Conservation (phyloP, 30 jellyfish, hydroid and myxozoan species). For the Aurelia sp. region DNA sequence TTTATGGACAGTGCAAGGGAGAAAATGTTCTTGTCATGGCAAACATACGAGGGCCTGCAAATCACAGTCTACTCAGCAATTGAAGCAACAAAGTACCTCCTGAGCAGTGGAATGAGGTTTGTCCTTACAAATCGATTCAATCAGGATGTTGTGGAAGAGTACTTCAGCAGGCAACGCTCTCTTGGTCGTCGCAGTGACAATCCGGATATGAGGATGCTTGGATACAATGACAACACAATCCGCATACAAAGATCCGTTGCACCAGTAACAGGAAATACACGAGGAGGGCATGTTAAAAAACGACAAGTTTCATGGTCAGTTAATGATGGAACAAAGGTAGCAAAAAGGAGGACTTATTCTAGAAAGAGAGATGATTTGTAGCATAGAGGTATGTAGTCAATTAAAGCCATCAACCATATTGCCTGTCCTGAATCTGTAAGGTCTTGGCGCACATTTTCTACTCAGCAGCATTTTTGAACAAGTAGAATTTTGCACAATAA, state of each 20-base stretch:
- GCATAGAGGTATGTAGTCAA: no score
- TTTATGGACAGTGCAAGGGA: conserved; percentile 22
- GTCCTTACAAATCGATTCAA: conserved; percentile 42
- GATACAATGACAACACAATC: conserved; percentile 59
- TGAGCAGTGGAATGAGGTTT: conserved; percentile 36
- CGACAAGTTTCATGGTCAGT: conserved; percentile 2
- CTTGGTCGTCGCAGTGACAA: conserved; percentile 54
- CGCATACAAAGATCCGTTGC: conserved; percentile 49
- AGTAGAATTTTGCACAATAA: no score
- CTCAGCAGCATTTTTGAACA: no score
- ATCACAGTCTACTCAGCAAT: conserved; percentile 34
- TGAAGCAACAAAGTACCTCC: conserved; percentile 28
- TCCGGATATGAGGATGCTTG: conserved; percentile 26
- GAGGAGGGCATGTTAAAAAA: conserved; percentile 42
- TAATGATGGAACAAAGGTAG: neutral
- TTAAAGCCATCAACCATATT: no score
- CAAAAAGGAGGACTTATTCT: no score
- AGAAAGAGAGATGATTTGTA: no score
- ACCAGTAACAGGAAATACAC: conserved; percentile 52
- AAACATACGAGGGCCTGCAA: conserved; percentile 57
- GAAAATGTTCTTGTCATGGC: conserved; percentile 61
- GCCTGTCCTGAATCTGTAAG: no score
- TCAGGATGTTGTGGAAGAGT: conserved; percentile 65
- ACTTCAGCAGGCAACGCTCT: conserved; percentile 52
- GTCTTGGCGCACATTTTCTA: no score